A percentile compares a stretch with the other conserved stretches of the same genome.
These are phyloP conservation scores for Tonatia bakeri DNA, from an alignment of 2,113 vertebrate species.

Conservation along the genomic window DNA sequence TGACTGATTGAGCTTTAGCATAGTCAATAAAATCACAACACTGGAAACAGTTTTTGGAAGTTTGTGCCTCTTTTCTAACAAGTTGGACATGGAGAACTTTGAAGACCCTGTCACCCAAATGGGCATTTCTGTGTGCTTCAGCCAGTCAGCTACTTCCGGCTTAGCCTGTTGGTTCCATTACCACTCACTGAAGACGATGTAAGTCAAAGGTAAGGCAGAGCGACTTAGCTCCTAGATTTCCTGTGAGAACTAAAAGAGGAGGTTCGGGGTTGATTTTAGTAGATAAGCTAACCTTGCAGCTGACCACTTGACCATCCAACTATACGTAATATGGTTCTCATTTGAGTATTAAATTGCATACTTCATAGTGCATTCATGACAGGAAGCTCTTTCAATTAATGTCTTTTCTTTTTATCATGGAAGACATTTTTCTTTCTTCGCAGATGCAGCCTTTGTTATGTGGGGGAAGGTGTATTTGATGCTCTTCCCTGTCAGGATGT, in stretches of 20 bases:
- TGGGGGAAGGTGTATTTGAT: background rate
- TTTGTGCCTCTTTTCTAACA: background rate
- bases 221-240: background rate
- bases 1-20: background rate
- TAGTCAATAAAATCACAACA: background rate
- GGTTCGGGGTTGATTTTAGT: background rate
- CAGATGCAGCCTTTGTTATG: slow-evolving; percentile 24
- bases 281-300: background rate
- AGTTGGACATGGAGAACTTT: background rate
- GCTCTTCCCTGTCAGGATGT: slow-evolving; percentile 52
- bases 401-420: slow-evolving; percentile 38
- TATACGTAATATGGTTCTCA: background rate
- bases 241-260: background rate
- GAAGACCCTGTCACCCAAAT: background rate
- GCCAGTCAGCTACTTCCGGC: background rate
- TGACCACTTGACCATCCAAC: slow-evolving; percentile 38
- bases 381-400: slow-evolving; percentile 54
- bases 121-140: background rate
- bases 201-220: background rate
- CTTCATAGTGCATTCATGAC: slow-evolving; percentile 23
- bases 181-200: background rate
- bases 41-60: background rate
- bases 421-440: slow-evolving; percentile 51
- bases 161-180: background rate
- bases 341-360: slow-evolving; percentile 50